Conservation (phyloP, 2,888 invertebrate species). For the Helobdella robusta region DNA sequence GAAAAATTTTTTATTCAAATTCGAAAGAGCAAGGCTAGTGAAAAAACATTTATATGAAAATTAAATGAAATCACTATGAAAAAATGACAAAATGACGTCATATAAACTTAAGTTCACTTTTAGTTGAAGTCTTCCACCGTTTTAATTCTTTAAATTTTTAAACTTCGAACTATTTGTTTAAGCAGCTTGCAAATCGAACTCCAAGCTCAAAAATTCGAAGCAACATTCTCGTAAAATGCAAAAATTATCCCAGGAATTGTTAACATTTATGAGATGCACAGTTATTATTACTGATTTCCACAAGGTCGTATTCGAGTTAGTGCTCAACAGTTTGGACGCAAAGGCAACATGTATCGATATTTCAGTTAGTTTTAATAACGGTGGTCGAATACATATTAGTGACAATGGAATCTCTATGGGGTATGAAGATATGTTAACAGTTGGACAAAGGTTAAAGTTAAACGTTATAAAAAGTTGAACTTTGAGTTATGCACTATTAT, state of each 20-base stretch:
- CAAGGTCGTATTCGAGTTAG: slow-evolving; percentile 10
- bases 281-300: slow-evolving; percentile 13
- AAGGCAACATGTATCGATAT: slow-evolving; percentile 1
- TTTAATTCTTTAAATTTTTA: too few relatives aligned
- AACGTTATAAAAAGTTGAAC: not conserved
- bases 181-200: too few relatives aligned
- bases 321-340: slow-evolving; percentile 18
- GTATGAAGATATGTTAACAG: not conserved
- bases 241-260: slow-evolving; percentile 14
- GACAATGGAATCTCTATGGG: slow-evolving; percentile 15
- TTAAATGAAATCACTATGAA: too few relatives aligned
- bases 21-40: too few relatives aligned
- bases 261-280: slow-evolving; percentile 7
- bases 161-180: too few relatives aligned
- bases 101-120: too few relatives aligned
- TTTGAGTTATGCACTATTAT: not conserved
- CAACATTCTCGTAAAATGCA: too few relatives aligned
- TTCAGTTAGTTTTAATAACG: not conserved
- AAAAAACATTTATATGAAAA: too few relatives aligned
- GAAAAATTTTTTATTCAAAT: too few relatives aligned
- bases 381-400: slow-evolving; percentile 1
- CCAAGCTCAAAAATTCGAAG: too few relatives aligned
- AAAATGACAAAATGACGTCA: too few relatives aligned
- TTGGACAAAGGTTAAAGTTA: slow-evolving; percentile 15
- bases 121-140: too few relatives aligned